A percentile compares a stretch with the other conserved stretches of the same genome.
Conservation (phyloP, 2,888 invertebrate species). For the Eristalis arbustorum region DNA sequence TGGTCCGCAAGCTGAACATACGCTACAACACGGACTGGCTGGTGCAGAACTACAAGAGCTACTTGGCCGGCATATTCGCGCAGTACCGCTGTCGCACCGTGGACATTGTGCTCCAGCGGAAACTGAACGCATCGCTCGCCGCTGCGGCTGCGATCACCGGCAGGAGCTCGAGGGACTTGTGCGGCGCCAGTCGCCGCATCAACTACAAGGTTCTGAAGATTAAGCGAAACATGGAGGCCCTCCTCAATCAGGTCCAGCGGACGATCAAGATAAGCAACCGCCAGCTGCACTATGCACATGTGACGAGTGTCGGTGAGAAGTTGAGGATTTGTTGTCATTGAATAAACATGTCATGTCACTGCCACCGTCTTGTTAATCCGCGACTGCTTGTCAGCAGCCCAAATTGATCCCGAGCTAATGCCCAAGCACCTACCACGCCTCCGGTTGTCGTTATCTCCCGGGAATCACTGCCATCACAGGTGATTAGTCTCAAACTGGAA, state of each 20-base stretch:
- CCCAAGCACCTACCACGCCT: no score
- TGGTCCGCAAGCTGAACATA: conserved; percentile 73
- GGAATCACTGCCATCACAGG: background rate
- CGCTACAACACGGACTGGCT: conserved; percentile 74
- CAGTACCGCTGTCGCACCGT: conserved; percentile 66
- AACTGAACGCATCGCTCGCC: background rate
- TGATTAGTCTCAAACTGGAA: background rate
- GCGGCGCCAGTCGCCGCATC: conserved; percentile 70
- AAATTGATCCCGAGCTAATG: no score
- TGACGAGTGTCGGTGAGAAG: conserved; percentile 64
- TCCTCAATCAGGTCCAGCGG: conserved; percentile 71
- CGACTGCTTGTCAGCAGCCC: no score
- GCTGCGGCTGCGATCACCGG: background rate
- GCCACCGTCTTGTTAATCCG: no score
- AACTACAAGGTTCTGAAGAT: conserved; percentile 73
- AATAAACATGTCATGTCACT: no score
- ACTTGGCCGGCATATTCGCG: conserved; percentile 71
- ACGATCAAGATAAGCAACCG: conserved; percentile 72
- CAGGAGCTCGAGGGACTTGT: conserved; percentile 71
- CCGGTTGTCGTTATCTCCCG: background rate
- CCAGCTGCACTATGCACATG: conserved; percentile 72
- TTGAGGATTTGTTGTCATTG: conserved; percentile 72
- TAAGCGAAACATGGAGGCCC: conserved; percentile 73
- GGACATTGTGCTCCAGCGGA: conserved; percentile 15
- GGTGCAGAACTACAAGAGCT: conserved; percentile 71